Base-by-base conservation (phyloP, 1,140 invertebrate species). In the Condylostylus longicornis region DNA sequence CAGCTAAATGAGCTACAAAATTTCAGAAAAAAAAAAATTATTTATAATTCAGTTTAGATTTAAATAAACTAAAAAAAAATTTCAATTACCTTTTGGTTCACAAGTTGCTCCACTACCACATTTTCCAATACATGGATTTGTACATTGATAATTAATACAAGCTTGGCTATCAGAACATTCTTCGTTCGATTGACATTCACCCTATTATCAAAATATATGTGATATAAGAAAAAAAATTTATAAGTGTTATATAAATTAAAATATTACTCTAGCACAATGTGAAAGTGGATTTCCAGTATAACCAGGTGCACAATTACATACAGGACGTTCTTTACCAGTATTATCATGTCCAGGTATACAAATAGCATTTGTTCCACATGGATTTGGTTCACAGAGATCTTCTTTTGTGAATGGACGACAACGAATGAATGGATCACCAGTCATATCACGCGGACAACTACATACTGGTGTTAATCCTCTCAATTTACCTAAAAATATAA, bases 361-460 rank as follows among this genome's bases (percentile, higher is more conserved):
- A 36, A 79, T 68, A 12, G 86, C 83, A 51, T 87, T 83, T 1
- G 52, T 60, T 2, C 86, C 86, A 49, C 85, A 91, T 13, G 84
- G 82, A 62, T 86, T 86, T 0, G 82, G 82, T 32, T 74, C 70
- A 50, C 83, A 88, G 0, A 87, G 65, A 51, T 88, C 83, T 48
- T 69, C 82, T 49, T 77, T 74, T 54, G 77, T 77, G 48, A 85
- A 87, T 34, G 75, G 79, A 46, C 82, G 70, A 59, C 84, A 88
- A 44, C 70, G 69, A 2, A 75, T 65, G 58, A 87, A 89, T 12
- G 84, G 83, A 70, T 88, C 75, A 3, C 84, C 84, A 17, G 82
- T 87, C 75, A 81, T 85, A 51, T 84, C 79, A 49, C 69, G 76
- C 3, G 84, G 84, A 57, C 85, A 90, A 28, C 77, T 82, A 61